Percentiles rank a stretch among this genome's conserved stretches.
These are phyloP conservation scores for Connochaetes taurinus DNA, from an alignment of 2,113 vertebrate species.

Conservation along the genomic window DNA sequence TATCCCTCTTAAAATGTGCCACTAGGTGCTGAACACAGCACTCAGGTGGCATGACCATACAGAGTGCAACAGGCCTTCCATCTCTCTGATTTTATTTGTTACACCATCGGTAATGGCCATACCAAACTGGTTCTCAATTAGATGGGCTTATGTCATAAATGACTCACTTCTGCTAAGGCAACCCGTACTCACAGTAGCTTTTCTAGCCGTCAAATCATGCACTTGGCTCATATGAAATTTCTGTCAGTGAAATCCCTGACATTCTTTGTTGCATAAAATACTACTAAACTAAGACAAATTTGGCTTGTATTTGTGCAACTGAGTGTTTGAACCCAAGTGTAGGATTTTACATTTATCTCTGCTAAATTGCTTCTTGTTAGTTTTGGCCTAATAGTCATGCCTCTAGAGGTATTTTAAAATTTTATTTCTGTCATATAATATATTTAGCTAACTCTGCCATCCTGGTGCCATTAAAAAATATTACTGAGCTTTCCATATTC, in stretches of 20 bases:
- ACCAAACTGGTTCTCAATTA: neutral
- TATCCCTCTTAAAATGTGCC: neutral
- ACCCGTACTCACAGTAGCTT: neutral
- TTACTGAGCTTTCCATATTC: neutral
- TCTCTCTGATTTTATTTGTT: neutral
- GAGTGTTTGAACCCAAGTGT: neutral
- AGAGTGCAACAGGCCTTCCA: neutral
- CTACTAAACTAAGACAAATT: slow-evolving; percentile 13
- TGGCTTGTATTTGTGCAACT: slow-evolving; percentile 6
- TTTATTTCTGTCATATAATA: neutral
- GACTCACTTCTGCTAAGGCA: neutral
- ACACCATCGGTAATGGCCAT: neutral
- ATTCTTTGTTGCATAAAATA: slow-evolving; percentile 38
- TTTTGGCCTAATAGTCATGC: neutral
- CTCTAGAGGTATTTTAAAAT: neutral
- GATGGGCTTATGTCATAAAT: neutral
- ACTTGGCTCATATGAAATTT: slow-evolving; percentile 32
- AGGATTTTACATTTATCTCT: slow-evolving; percentile 28
- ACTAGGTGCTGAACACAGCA: neutral
- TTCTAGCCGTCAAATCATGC: neutral
- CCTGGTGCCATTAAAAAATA: neutral
- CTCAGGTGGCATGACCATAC: fast-evolving
- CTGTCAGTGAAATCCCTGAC: slow-evolving; percentile 39
- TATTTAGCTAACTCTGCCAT: neutral
- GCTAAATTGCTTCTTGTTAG: neutral